Conservation (phyloP, 2,797 vertebrate species). For the Chelon auratus region DNA sequence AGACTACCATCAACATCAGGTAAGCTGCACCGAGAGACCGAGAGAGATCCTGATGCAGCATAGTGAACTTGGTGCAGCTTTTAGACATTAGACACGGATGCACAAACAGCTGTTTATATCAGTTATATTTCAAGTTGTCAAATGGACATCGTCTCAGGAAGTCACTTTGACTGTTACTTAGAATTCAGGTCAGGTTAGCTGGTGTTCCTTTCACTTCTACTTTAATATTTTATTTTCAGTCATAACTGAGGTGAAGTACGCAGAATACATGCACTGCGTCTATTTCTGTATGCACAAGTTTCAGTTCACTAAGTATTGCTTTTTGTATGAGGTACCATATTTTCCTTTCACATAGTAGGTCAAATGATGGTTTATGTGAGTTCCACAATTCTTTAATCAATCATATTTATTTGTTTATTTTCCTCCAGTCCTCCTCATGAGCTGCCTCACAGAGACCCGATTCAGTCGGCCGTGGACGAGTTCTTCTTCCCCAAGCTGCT, state of each 20-base stretch:
- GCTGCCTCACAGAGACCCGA: slow-evolving; percentile 88
- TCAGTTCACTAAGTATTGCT: too few relatives aligned
- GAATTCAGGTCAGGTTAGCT: too few relatives aligned
- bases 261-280: too few relatives aligned
- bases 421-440: slow-evolving; percentile 87
- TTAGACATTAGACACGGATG: not conserved
- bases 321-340: not conserved
- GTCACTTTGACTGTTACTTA: too few relatives aligned
- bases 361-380: not conserved
- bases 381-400: not conserved
- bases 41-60: not conserved
- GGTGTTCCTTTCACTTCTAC: too few relatives aligned
- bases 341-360: slow-evolving; percentile 1
- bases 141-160: too few relatives aligned
- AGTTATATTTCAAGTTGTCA: too few relatives aligned
- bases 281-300: too few relatives aligned
- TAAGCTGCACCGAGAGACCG: slow-evolving; percentile 58
- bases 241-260: too few relatives aligned
- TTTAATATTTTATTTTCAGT: too few relatives aligned
- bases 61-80: not conserved
- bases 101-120: not conserved
- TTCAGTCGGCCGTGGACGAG: slow-evolving; percentile 89
- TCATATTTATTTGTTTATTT: not conserved
- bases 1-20: slow-evolving; percentile 89
- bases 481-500: slow-evolving; percentile 90